Evolutionary conservation across 2,797 vertebrate genomes (phyloP).

Genomic region (Tinamus major): DNA sequence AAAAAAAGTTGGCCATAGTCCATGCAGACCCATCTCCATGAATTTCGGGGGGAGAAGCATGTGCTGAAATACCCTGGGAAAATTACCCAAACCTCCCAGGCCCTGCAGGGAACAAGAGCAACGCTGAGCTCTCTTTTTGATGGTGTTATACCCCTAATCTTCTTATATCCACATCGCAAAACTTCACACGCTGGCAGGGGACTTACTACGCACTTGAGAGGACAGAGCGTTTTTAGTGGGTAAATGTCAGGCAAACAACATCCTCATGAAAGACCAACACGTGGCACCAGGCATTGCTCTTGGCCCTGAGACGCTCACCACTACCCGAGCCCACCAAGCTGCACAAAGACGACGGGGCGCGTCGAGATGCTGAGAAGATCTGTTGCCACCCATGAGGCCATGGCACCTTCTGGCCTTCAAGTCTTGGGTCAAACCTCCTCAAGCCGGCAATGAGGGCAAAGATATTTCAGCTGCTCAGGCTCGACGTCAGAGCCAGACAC

Average conservation of each 20-base stretch:
- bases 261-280: not conserved
- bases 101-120: not conserved
- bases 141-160: not conserved
- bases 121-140: not conserved
- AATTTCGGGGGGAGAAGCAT: fast-evolving
- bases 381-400: not conserved
- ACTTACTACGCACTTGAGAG: not conserved
- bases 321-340: too few species aligned
- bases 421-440: not conserved
- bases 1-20: not conserved
- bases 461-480: not conserved
- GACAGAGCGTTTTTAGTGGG: not conserved
- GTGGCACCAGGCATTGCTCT: not conserved
- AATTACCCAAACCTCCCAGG: not conserved
- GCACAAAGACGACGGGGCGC: not conserved
- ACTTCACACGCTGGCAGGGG: not conserved
- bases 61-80: not conserved
- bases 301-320: not conserved
- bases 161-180: not conserved
- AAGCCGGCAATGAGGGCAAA: not conserved
- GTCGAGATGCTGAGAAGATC: too few species aligned
- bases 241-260: not conserved
- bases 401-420: not conserved
- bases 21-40: not conserved
- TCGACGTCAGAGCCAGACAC: not conserved